Base-by-base conservation (phyloP, 2,797 vertebrate species). In the Leptoclinus maculatus region DNA sequence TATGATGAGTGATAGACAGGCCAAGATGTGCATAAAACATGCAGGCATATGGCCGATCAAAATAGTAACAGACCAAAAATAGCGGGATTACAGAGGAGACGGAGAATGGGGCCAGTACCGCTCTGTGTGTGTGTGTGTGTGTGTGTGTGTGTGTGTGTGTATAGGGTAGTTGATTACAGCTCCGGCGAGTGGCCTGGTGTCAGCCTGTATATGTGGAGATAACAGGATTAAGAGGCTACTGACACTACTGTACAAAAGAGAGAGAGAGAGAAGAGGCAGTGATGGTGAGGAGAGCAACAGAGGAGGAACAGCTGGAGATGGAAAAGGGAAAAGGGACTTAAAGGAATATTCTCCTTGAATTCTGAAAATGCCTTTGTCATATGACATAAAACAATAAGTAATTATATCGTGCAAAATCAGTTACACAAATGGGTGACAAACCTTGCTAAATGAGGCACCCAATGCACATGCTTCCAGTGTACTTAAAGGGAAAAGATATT, bases 181-280 rank as follows among this genome's bases (percentile, higher is more conserved):
- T 76, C 69, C 83, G 69, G 87, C 49, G 62, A 90, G 89, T 87
- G 85, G 88, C 84, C 87, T 82, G 89, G 89, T 93, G 92, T 93
- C 88, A 87, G 93, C 84, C 93, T 95, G 94, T 84, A 82, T 90
- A 88, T 90, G 90, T 86, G 91, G 80, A 91, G 94, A 95, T 94
- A 95, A 95, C 92, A 83, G 93, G 93, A 96, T 94, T 94, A 94
- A 90, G 91, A 91, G 84, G 84, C 88, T 79, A 91, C 87, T 93
- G 92, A 93, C 88, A 92, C 89, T 82, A 86, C 85, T 85, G 87
- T 91, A 94, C 85, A 90, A 93, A 89, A 87, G 87, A 74, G 87
- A 84, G 39, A 32, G 10, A 65, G 63, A 21, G 56, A 34, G 53
- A 7, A 87, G 64, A 68, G 14, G 56, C 9, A 49, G 75, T 43